Base-by-base conservation (phyloP, 2,113 vertebrate species). In the Colossoma macropomum region DNA sequence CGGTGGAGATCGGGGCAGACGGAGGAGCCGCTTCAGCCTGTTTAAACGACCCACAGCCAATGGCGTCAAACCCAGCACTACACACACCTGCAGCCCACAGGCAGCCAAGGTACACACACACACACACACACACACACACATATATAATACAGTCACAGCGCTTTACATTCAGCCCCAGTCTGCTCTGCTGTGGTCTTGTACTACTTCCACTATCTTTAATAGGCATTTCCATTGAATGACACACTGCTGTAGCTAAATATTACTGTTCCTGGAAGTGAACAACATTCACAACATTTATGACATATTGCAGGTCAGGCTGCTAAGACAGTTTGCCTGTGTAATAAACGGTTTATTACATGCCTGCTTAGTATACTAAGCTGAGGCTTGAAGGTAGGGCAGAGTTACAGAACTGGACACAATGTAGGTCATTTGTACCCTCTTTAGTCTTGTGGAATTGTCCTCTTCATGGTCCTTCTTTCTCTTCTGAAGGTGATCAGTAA, bases 41-140 rank as follows among this genome's bases (percentile, higher is more conserved):
- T 95, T 95, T 91, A 97, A 96, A 93, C 95, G 96, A 86, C 93
- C 95, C 87, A 96, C 95, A 89, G 95, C 97, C 91, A 99, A 97
- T 82, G 97, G 97, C 59, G 97, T 99, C 92, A 96, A 96, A 71
- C 96, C 97, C 13, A 97, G 97, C 91, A 97, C 96, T 0, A 95
- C 98, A 63, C 97, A 98, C 86, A 92, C 95, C 88, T 96, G 95
- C 89, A 97, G 96, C 2, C 96, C 97, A 73, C 97, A 98, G 91
- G 96, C 96, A 78, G 96, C 96, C 89, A 98, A 97, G 96, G 97
- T 98, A 82, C 1, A 16, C 6, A 60, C 52, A 77, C 63, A 70
- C 74, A 76, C 63, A 82, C 63, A 76, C 63, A 60, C 52, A 77
- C 80, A 76, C 79, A 52, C 70, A 74, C 69, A 65, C 56, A 81